phyloP scores from a whole-genome alignment of 2,797 vertebrate species.

The Todus mexicanus region DNA sequence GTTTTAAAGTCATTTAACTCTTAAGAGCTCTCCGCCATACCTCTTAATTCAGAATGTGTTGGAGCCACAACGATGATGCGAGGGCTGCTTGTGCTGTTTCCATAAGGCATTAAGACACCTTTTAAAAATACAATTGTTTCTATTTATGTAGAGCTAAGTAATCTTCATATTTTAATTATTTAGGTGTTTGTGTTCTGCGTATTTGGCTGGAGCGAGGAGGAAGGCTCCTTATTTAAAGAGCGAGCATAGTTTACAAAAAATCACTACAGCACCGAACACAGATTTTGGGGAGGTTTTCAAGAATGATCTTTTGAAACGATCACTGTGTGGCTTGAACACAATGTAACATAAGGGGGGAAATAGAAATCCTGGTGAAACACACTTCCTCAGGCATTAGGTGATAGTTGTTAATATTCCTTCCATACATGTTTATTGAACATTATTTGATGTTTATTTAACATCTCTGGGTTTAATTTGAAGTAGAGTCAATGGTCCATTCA shows the following conservation, averaged over 20 bases:
- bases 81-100: too few relatives aligned
- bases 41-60: background rate
- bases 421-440: rapidly evolving
- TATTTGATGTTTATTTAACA: background rate
- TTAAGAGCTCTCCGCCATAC: background rate
- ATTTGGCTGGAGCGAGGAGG: background rate
- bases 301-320: background rate
- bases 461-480: background rate
- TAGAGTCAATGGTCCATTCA: background rate
- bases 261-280: background rate
- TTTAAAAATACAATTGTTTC: background rate
- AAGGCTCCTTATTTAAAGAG: background rate
- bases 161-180: background rate
- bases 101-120: background rate
- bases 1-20: background rate
- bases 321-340: rapidly evolving
- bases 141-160: background rate
- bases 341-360: background rate
- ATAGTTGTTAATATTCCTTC: background rate
- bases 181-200: background rate
- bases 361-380: background rate
- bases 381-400: background rate
- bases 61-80: too few relatives aligned
- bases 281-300: background rate
- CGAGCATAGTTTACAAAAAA: background rate